A percentile compares a stretch with the other conserved stretches of the same genome.
Conservation (phyloP, 2,888 invertebrate genomes). For the Octodonta nipae region DNA sequence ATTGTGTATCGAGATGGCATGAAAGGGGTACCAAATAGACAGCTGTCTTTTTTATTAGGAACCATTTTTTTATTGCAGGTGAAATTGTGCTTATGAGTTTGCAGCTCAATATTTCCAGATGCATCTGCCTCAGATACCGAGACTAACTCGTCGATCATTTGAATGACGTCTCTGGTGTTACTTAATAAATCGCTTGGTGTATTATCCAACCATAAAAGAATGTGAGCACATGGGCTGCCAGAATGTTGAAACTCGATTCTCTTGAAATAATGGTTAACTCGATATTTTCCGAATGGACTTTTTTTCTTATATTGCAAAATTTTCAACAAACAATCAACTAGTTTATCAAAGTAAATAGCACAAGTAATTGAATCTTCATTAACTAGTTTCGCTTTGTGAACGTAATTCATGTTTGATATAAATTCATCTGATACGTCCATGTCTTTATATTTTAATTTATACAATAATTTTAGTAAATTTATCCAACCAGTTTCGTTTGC, state of each 20-base stretch:
- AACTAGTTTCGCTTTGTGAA: conserved; percentile 8
- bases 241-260: conserved; percentile 17
- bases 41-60: conserved; percentile 9
- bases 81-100: conserved; percentile 23
- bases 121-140: conserved; percentile 17
- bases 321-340: conserved; percentile 22
- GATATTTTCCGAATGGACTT: conserved; percentile 25
- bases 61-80: conserved; percentile 13
- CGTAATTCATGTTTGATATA: conserved; percentile 6
- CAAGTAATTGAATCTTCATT: conserved; percentile 2
- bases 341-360: conserved; percentile 17
- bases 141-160: conserved; percentile 19
- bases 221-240: conserved; percentile 20
- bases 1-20: conserved; percentile 19
- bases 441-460: conserved; percentile 16
- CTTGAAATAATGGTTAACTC: conserved; percentile 23
- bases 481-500: conserved; percentile 2
- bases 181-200: conserved; percentile 1
- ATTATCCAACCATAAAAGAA: conserved; percentile 3
- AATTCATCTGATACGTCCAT: conserved; percentile 8
- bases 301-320: conserved; percentile 18
- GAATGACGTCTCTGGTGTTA: conserved; percentile 11
- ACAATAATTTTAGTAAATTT: conserved; percentile 21
- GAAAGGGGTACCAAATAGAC: conserved; percentile 25
- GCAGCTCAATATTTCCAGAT: conserved; percentile 18